These are phyloP conservation scores for Bos javanicus DNA, from an alignment of 2,113 vertebrate genomes.

Conservation along the genomic window DNA sequence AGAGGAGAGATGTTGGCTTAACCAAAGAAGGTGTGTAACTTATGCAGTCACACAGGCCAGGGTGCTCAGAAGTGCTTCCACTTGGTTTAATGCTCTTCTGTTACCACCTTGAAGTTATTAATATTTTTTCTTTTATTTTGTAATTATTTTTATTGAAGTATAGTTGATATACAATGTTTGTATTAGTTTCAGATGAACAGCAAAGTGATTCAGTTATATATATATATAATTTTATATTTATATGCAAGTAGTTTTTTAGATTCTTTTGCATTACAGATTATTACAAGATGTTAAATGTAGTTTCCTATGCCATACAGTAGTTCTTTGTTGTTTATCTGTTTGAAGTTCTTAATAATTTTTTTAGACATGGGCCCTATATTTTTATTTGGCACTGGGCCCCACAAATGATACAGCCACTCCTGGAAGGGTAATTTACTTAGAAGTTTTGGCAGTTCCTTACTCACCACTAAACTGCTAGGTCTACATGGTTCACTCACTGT, in stretches of 20 bases:
- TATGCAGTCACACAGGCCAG: fast-evolving
- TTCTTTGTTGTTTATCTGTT: neutral
- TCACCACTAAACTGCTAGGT: neutral
- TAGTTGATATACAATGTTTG: neutral
- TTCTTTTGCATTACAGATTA: neutral
- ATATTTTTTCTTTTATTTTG: neutral
- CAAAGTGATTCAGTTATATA: neutral
- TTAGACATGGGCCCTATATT: neutral
- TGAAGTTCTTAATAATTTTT: neutral
- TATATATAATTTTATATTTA: neutral
- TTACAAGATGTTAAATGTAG: neutral
- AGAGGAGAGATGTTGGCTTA: neutral
- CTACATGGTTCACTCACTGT: neutral
- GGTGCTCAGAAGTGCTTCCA: neutral
- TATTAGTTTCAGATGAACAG: neutral
- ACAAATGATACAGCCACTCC: neutral
- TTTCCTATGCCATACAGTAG: neutral
- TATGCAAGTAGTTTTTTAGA: neutral
- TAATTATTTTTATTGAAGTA: neutral
- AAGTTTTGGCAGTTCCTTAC: neutral
- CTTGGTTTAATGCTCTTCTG: neutral
- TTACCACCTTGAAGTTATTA: neutral
- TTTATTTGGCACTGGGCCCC: neutral
- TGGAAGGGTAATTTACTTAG: neutral
- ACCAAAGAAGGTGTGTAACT: neutral